These are phyloP conservation scores for Distichodus sexfasciatus DNA, from an alignment of 2,797 vertebrate species.

Conservation along the genomic window DNA sequence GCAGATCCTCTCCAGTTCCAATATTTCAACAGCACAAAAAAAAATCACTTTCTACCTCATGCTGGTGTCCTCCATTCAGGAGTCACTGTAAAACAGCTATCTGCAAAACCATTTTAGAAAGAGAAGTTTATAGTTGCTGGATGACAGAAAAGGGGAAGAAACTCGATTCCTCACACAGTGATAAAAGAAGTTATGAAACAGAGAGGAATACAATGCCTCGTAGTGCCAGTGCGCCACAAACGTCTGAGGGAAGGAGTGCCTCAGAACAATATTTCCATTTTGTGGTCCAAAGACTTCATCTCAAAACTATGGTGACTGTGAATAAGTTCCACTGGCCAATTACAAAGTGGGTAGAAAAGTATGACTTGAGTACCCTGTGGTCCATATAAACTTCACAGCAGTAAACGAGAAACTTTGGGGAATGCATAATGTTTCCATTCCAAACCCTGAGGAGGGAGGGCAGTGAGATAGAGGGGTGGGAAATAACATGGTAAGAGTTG, in stretches of 20 bases:
- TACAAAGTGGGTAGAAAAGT: slow-evolving; percentile 43
- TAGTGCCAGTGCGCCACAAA: neutral
- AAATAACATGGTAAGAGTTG: too few relatives aligned
- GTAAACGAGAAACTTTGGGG: slow-evolving; percentile 32
- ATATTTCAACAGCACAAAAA: slow-evolving; percentile 23
- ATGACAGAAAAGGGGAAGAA: slow-evolving; percentile 44
- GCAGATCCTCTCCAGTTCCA: slow-evolving; percentile 17
- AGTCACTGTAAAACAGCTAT: slow-evolving; percentile 7
- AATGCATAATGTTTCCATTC: slow-evolving; percentile 45
- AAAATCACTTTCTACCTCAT: slow-evolving; percentile 35
- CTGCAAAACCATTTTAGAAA: slow-evolving; percentile 22
- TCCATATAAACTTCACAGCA: slow-evolving; percentile 49
- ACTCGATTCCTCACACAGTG: slow-evolving; percentile 10
- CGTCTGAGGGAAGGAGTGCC: neutral
- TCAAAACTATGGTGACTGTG: slow-evolving; percentile 37
- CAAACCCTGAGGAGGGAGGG: neutral
- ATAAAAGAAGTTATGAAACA: neutral
- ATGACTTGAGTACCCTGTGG: slow-evolving; percentile 50
- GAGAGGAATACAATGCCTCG: slow-evolving; percentile 3
- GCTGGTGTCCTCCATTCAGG: slow-evolving; percentile 19
- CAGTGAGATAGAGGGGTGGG: neutral
- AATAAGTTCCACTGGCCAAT: slow-evolving; percentile 47
- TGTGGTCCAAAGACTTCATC: slow-evolving; percentile 36
- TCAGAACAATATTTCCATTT: slow-evolving; percentile 36
- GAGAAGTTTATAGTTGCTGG: slow-evolving; percentile 23